Evolutionary conservation across 2,888 invertebrate genomes (phyloP), one percentile per base, ranked within the genome.

Genomic region (Acleris cristana): DNA sequence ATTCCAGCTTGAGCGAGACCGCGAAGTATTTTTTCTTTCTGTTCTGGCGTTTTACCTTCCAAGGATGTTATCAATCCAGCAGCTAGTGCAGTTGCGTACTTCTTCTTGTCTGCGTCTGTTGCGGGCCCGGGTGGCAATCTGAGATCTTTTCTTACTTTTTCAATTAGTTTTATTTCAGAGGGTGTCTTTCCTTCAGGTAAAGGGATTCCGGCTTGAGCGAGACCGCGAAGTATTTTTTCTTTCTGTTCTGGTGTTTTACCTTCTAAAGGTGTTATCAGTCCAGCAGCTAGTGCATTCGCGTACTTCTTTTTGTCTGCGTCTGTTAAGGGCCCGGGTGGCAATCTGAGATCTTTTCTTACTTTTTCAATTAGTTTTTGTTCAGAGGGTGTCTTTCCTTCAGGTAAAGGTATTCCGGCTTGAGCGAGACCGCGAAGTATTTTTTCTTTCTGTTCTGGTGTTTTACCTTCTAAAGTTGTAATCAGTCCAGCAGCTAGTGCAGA

Each of bases 131-230:
- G 44, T 4, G 44, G 44, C 14, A 44, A 44, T 3, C 44, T 14
- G 0, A 44, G 10, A 14, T 44, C 44, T 44, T 44, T 44, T 44
- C 44, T 44, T 10, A 44, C 44, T 44, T 44, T 44, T 10, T 44
- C 44, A 14, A 44, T 44, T 14, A 44, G 26, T 26, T 26, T 26
- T 45, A n/a, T 45, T 1, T 45, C 45, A 16, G 45, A 45, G 2
- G 4, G 5, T 0, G 45, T 45, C n/a, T 45, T 45, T 2, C 45
- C 45, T 45, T 45, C 45, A 0, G 45, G 45, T 6, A 45, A 67
- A 0, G 76, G 77, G 1, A 80, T 21, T 0, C 80, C 81, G 21
- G 73, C 71, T 55, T 64, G 73, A 3, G 74, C 80, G 49, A 83
- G 66, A 1, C 73, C 78, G 65, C 54, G 74, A 1, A 79, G n/a